Base-by-base conservation (phyloP, 2,888 invertebrate genomes). In the Phalera bucephala region DNA sequence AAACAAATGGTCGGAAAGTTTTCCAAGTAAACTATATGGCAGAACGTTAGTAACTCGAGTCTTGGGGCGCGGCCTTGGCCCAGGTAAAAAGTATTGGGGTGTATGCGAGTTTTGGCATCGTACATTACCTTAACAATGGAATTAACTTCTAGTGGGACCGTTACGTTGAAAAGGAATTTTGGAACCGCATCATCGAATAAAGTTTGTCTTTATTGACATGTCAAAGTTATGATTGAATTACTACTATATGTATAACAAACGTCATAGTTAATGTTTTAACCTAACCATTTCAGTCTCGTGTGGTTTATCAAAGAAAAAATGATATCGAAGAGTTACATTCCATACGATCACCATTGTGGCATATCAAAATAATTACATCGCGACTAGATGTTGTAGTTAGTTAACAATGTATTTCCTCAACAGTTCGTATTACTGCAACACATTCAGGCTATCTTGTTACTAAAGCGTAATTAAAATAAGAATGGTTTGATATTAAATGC, bases 401-500 rank as follows among this genome's bases (percentile, higher is more conserved):
- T n/a, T n/a, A n/a, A n/a, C 6, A 17, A 6, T 17, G 17, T 17
- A 4, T 17, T 17, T 17, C 17, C 3, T 17, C 17, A 8, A 21
- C 21, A n/a, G 5, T 9, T n/a, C 21, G 9, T n/a, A 21, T 21
- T 1, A n/a, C 21, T 23, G 23, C 23, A 11, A 11, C 11, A 11
- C 6, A 17, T 17, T 20, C 17, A n/a, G 1, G 7, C 7, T 22
- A 5, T 33, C 12, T 33, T 30, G 7, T 19, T 22, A 26, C 9
- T 22, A 31, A 15, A 31, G 19, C 17, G 36, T 33, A 43, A 22
- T 23, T 11, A 23, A 11, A 1, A 45, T 29, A 36, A 38, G 35
- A 41, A 40, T 57, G 15, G 13, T 28, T 35, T 36, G 29, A 44
- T 53, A 53, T 36, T 27, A 48, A 49, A 52, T 52, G 39, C 33